Conservation (phyloP, 2,888 invertebrate species). For the Mythimna albipuncta region DNA sequence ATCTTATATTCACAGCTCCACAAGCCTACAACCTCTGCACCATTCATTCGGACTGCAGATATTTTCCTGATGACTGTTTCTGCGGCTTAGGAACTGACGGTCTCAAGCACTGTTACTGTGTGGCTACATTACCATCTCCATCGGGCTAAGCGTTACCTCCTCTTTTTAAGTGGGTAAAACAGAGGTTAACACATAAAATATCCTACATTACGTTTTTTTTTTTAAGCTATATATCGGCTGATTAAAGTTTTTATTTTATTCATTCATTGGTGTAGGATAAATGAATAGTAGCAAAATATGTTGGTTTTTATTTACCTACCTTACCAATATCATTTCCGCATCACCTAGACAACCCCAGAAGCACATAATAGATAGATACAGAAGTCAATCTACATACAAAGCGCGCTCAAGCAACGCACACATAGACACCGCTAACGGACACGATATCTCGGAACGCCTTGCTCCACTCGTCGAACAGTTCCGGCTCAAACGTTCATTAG, state of each 20-base stretch:
- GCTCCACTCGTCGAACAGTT: too few relatives aligned
- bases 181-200: not conserved
- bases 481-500: too few relatives aligned
- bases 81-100: slow-evolving; percentile 33
- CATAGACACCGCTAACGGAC: too few relatives aligned
- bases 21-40: slow-evolving; percentile 28
- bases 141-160: not conserved
- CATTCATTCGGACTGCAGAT: slow-evolving; percentile 20
- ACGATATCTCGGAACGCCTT: too few relatives aligned
- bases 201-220: not conserved
- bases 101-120: slow-evolving; percentile 34
- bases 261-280: not conserved
- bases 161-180: not conserved
- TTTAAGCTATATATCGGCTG: not conserved
- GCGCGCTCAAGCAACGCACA: too few relatives aligned
- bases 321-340: not conserved
- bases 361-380: too few relatives aligned
- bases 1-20: slow-evolving; percentile 23
- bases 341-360: not conserved
- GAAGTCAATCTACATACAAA: too few relatives aligned
- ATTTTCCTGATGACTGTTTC: slow-evolving; percentile 28
- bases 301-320: not conserved
- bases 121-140: slow-evolving; percentile 8
- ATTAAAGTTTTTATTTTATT: not conserved
- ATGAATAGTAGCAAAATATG: not conserved